Evolutionary conservation across 1,140 invertebrate genomes (phyloP).

Genomic region (Trinorchestia longiramus): DNA sequence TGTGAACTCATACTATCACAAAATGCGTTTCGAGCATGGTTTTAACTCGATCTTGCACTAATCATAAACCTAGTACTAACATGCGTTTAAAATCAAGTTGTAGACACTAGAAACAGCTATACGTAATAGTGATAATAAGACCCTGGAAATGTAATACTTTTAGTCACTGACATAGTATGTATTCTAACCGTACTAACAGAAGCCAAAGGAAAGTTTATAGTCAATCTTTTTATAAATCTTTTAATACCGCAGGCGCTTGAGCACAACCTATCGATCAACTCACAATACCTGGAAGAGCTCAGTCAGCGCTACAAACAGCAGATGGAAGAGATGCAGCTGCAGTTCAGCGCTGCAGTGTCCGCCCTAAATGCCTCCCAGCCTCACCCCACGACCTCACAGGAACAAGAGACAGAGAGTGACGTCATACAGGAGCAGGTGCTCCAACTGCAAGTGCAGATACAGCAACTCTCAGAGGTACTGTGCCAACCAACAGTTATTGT

Average conservation of each 20-base stretch:
- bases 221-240: constrained; percentile 68
- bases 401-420: constrained; percentile 61
- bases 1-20: too few species aligned
- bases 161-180: too few species aligned
- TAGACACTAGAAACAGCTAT: too few species aligned
- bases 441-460: constrained; percentile 66
- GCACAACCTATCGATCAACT: constrained; percentile 94
- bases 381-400: constrained; percentile 57
- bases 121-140: too few species aligned
- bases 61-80: too few species aligned
- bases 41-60: too few species aligned
- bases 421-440: constrained; percentile 71
- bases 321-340: constrained; percentile 92
- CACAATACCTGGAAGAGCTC: constrained; percentile 94
- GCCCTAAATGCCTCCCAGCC: constrained; percentile 79
- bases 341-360: constrained; percentile 83
- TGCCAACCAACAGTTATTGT: background rate
- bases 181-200: too few species aligned
- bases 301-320: constrained; percentile 95
- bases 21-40: too few species aligned
- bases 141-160: too few species aligned
- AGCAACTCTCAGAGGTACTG: background rate
- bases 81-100: too few species aligned
- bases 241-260: constrained; percentile 80
- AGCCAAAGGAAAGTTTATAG: constrained; percentile 36